A percentile compares a stretch with the other conserved stretches of the same genome.
Evolutionary conservation across 2,113 vertebrate genomes (phyloP).

Genomic region (Megalops atlanticus): DNA sequence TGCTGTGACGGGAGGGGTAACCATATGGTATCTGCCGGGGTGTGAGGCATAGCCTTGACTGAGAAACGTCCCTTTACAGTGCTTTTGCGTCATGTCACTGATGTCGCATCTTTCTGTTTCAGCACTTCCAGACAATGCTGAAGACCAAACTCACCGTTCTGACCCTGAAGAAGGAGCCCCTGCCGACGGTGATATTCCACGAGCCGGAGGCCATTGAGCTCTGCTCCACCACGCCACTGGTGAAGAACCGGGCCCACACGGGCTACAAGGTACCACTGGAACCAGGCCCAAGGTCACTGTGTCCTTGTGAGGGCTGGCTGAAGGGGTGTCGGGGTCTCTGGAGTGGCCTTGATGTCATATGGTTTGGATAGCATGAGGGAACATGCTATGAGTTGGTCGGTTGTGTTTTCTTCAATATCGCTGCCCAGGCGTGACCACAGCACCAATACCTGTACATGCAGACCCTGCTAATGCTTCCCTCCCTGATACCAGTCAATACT

Average conservation of each 20-base stretch:
- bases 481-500: no score
- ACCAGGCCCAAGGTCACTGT: neutral
- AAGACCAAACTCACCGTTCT: constrained; percentile 97
- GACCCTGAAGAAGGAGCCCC: constrained; percentile 91
- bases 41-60: neutral
- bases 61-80: neutral
- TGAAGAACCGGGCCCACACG: constrained; percentile 82
- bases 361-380: neutral
- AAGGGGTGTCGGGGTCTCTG: neutral
- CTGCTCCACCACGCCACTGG: constrained; percentile 86
- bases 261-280: constrained; percentile 85
- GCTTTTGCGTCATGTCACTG: neutral
- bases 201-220: constrained; percentile 97
- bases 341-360: neutral
- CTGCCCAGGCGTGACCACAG: no score
- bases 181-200: constrained; percentile 94
- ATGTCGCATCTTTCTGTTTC: constrained; percentile 46
- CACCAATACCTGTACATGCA: no score
- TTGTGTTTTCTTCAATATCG: no score
- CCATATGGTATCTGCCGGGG: neutral
- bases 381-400: no score
- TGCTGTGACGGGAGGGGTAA: neutral
- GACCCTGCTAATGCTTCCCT: no score
- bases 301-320: neutral
- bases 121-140: constrained; percentile 99